A percentile compares a stretch with the other conserved stretches of the same genome.
These are phyloP conservation scores for Aphrocallistes beatrix DNA, from an alignment of 37 sponge, comb jelly and placozoan species.

Conservation along the genomic window DNA sequence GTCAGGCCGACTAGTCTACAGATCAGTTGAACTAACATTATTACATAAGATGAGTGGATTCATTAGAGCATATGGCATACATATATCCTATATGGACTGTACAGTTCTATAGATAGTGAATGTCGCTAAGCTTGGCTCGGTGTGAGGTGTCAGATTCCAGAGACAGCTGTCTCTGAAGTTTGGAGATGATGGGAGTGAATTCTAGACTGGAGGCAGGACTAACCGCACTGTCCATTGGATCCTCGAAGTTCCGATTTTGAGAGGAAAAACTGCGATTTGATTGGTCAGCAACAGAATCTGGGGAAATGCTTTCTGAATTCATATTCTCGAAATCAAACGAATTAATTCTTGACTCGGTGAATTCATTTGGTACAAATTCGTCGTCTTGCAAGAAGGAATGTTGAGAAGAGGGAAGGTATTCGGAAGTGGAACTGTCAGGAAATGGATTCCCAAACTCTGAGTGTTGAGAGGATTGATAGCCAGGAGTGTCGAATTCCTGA, in stretches of 20 bases:
- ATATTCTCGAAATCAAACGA: background rate
- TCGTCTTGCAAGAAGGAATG: constrained; percentile 11
- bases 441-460: constrained; percentile 7
- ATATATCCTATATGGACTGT: background rate
- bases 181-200: background rate
- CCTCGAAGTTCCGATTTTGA: background rate
- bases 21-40: background rate
- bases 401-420: background rate
- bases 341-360: background rate
- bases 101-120: background rate
- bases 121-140: background rate
- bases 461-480: constrained; percentile 4
- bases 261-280: background rate
- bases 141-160: background rate
- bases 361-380: constrained; percentile 4
- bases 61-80: background rate
- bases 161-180: background rate
- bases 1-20: background rate
- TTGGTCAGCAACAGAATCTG: background rate
- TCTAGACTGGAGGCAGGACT: background rate
- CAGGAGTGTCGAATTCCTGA: background rate
- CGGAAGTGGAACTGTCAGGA: background rate
- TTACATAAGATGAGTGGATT: background rate
- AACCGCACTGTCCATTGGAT: background rate
- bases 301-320: background rate